phyloP scores from a whole-genome alignment of 1,140 invertebrate genomes.

The Antheraea pernyi region DNA sequence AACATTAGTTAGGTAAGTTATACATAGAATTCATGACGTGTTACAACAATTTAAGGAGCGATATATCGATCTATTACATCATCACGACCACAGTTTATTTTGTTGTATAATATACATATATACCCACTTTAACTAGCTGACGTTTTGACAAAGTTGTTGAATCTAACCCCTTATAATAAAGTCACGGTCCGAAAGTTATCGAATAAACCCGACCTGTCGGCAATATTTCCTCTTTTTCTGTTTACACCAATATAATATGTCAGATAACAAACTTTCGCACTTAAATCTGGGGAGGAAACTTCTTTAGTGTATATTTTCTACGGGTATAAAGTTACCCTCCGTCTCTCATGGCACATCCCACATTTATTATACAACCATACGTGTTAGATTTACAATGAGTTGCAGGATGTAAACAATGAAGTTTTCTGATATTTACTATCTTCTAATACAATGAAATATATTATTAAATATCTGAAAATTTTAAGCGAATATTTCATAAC shows the following conservation, averaged over 20 bases:
- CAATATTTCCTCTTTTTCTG: neutral
- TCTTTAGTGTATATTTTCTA: neutral
- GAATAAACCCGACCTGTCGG: neutral
- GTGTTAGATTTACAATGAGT: neutral
- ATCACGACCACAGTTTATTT: too few species aligned
- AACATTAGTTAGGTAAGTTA: too few species aligned
- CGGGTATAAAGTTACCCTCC: neutral
- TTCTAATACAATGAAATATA: too few species aligned
- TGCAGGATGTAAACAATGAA: neutral
- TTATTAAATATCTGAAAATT: too few species aligned
- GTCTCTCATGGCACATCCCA: neutral
- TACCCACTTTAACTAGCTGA: too few species aligned
- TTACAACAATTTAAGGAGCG: too few species aligned
- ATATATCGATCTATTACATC: too few species aligned
- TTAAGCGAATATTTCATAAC: too few species aligned
- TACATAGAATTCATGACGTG: too few species aligned
- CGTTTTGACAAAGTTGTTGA: too few species aligned
- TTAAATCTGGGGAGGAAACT: neutral
- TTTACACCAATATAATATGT: constrained; percentile 2
- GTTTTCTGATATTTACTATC: too few species aligned
- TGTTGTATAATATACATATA: too few species aligned
- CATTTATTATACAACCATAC: neutral
- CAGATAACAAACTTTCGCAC: constrained; percentile 2
- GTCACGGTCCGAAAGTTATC: neutral
- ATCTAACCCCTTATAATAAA: neutral